Base-by-base conservation (phyloP, 2,113 vertebrate genomes). In the Melospiza melodia region DNA sequence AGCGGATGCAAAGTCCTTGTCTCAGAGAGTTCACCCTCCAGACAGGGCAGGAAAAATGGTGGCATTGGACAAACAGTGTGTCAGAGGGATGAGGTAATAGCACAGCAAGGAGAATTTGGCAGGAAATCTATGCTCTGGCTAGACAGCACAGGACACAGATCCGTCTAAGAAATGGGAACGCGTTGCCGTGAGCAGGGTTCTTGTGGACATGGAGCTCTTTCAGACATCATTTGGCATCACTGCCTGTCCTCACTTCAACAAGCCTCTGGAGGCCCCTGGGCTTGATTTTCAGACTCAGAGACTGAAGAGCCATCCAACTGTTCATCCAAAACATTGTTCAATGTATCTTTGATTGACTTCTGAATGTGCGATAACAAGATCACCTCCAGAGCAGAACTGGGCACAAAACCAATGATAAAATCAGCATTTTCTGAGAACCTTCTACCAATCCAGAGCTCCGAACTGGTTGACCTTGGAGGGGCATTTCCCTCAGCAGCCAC, bases 61-160 rank as follows among this genome's bases (percentile, higher is more conserved):
- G 68, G 46, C 61, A 81, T 65, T 81, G 93, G 83, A 90, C 65
- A 86, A 95, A 66, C 1, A 2, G 59, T 83, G 74, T 89, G 79
- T 94, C 66, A 23, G 88, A 96, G 79, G 68, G 90, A 95, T 97
- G 95, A 97, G 94, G 94, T 96, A 96, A 95, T 96, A 96, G 92
- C 95, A 92, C 82, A 90, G 73, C 79, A 49, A 92, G 65, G 72
- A 90, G 94, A 57, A 86, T 75, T 96, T 96, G 95, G 94, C 96
- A 96, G 96, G 88, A 88, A 92, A 89, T 86, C 90, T 39, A 16
- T 92, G 92, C 81, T 72, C 85, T 96, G 95, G 96, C 95, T 71
- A 96, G 94, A 95, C 92, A 95, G 82, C 65, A 19, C 93, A 72
- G 83, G 95, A 78, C 92, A 95, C 61, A 81, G 92, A 94, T 93